Base-by-base conservation (phyloP, 2,888 invertebrate species). In the Patella ulyssiponensis region DNA sequence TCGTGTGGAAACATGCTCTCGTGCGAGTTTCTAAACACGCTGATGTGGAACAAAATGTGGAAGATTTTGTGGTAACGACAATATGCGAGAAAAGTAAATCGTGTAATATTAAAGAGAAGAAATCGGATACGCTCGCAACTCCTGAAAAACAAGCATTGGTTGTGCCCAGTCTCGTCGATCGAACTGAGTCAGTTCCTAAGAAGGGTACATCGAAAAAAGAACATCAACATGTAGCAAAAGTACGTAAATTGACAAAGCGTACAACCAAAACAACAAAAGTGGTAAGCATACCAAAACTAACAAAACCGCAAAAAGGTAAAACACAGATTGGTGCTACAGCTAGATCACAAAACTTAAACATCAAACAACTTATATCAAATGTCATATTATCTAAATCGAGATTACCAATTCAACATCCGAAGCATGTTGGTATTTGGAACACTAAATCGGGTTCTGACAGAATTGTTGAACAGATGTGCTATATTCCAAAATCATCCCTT, bases 391-490 rank as follows among this genome's bases (percentile, higher is more conserved):
- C 64, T 2, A 64, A 64, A 64, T 20, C 64, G 23, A 23, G 64
- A 23, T 23, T 64, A 20, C 20, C 11, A 64, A 23, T 64, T 11
- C 20, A 20, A 14, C 11, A 64, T 23, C 20, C 20, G 23, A 23
- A 23, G 9, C 64, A 20, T 64, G 64, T 64, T 64, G 64, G 64
- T 44, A 69, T 77, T 17, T 77, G 74, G 72, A 64, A 75, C 44
- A 72, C 78, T 3, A 56, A 75, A 5, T 75, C 74, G 4, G 77
- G 80, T 33, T 80, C 86, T 27, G 89, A 89, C 74, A 77, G 88
- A 69, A 89, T 89, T 27, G 74, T 84, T 20, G 82, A 81, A 15
- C 89, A 89, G 73, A 82, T 88, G 78, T 80, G 78, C 14, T 86
- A 85, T 69, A 76, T 77, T 14, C 87, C 85, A 9, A 71, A 77